Evolutionary conservation across 2,888 invertebrate species (phyloP).

Genomic region (Cordylochernes scorpioides): DNA sequence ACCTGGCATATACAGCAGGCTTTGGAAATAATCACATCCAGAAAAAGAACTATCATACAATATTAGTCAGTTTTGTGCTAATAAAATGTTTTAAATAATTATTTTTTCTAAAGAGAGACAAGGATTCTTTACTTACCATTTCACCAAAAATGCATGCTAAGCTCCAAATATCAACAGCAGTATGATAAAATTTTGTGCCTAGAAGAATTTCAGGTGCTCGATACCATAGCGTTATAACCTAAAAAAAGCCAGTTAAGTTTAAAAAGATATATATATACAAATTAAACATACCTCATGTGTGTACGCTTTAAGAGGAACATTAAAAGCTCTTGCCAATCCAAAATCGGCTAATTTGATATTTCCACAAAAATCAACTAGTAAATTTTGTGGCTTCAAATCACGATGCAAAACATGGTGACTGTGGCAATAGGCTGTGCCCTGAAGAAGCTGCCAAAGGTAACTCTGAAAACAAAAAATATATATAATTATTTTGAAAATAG

Average conservation of each 20-base stretch:
- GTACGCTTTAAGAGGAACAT: constrained; percentile 67
- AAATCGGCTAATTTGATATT: constrained; percentile 81
- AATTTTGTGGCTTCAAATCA: constrained; percentile 83
- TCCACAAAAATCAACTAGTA: constrained; percentile 42
- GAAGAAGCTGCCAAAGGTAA: constrained; percentile 58
- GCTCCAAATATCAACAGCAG: constrained; percentile 85
- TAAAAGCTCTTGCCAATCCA: constrained; percentile 73
- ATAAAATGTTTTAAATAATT: too few species aligned
- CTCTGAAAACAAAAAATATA: constrained; percentile 26
- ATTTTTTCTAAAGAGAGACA: too few species aligned
- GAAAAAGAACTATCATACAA: too few species aligned
- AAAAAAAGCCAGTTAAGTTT: too few species aligned
- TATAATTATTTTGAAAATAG: too few species aligned
- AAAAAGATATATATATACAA: too few species aligned
- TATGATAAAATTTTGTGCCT: constrained; percentile 65
- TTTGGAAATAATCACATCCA: too few species aligned
- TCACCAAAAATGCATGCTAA: constrained; percentile 84
- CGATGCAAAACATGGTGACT: constrained; percentile 62
- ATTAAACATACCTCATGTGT: constrained; percentile 59
- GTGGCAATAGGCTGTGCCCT: constrained; percentile 72
- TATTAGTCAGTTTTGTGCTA: too few species aligned
- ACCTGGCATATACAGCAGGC: too few species aligned
- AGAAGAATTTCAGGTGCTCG: constrained; percentile 81
- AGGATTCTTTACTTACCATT: constrained; percentile 38
- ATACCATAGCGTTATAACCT: constrained; percentile 86